Evolutionary conservation across 2,113 vertebrate genomes (phyloP), one percentile per base, ranked within the genome.

Genomic region (Eleginops maclovinus): DNA sequence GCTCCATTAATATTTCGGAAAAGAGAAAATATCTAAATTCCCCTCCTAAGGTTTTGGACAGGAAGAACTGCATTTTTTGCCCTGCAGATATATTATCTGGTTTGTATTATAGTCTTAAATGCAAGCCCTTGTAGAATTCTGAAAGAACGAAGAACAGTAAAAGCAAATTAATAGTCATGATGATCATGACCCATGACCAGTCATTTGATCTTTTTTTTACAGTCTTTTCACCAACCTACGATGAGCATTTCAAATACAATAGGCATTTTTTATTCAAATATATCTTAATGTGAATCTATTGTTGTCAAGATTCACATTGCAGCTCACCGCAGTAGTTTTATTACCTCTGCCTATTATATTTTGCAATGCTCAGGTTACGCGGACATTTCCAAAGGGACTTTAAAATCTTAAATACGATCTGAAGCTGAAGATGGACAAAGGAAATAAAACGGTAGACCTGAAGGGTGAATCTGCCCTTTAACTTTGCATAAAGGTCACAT

Each of bases 1-100:
- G 55, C 61, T 72, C 81, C 74, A 87, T 91, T 86, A 90, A 88
- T 61, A 61, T 62, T 68, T 89, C 71, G 74, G 59, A 56, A 87
- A 87, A 78, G 61, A 77, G 62, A 83, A 83, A 84, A 81, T 62
- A 88, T 83, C 77, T 78, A 40, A 51, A 84, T 84, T 75, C 59
- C 36, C 84, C 64, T 87, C 58, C 61, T 85, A 82, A 88, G 81
- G 80, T 79, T 26, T 46, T 9, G 53, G 59, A 82, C 72, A 84
- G 70, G 59, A 82, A 82, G 62, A 74, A 55, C 44, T 77, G 72
- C 7, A 19, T 43, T 76, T 73, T 82, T 55, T 79, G 58, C 87
- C 86, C 77, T 61, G 50, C 62, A 83, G 84, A 83, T 72, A 74
- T 72, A 53, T 47, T 65, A 81, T 81, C 51, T 72, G 51, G 81